Evolutionary conservation across 2,797 vertebrate genomes (phyloP), one percentile per base, ranked within the genome.

Genomic region (Glossophaga mutica): DNA sequence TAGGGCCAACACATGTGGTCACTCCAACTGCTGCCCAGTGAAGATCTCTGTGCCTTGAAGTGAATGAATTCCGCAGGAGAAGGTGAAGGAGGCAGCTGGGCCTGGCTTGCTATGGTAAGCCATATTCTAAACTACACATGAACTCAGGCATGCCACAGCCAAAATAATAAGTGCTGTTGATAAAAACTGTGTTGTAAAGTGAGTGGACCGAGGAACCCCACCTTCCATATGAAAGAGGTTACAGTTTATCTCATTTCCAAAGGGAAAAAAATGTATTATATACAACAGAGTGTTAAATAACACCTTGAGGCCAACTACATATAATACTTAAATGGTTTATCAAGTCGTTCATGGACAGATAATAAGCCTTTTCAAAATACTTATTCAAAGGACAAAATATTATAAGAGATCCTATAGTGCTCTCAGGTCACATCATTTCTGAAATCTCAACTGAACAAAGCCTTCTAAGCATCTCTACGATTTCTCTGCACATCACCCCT

Each of bases 311-410:
- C 32, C 92, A 79, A 90, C 74, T 55, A 65, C 21, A 21, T 76
- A 79, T 90, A 74, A 68, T 77, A 90, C 86, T 19, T 73, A 87
- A 95, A 95, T 68, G 11, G 16, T 52, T 88, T 95, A 32, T 39
- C 79, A 78, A 85, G 9, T 59, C 84, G 67, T 62, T 89, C n/a
- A 52, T 9, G 3, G 57, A 79, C 52, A 83, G 37, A 78, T 37
- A 77, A 93, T n/a, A 90, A 94, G 68, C 9, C 42, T 82, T 92
- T 88, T 37, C 73, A 68, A 92, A 70, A 94, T 70, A 83, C 22
- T 50, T 83, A 9, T 39, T 89, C 62, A 90, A 93, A 94, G 50
- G 26, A 87, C 26, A 59, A 94, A 93, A 62, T 12, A 70, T 29
- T 68, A 44, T n/a, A 46, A 87, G n/a, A 71, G n/a, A 48, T 67